Base-by-base conservation (phyloP, 2,888 invertebrate genomes). In the Orthosia gracilis region DNA sequence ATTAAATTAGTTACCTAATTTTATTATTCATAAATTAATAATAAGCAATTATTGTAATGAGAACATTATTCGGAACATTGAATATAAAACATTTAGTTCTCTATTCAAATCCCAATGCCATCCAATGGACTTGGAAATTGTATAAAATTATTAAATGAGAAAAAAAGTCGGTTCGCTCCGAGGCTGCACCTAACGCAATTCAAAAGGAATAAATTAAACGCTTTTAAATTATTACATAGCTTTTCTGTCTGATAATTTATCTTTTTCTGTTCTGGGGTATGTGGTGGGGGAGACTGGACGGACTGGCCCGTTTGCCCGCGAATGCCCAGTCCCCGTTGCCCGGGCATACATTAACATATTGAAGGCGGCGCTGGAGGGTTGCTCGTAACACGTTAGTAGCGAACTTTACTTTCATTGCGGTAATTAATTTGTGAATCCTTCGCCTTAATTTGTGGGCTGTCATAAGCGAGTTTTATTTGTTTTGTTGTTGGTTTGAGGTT, bases 341-440 rank as follows among this genome's bases (percentile, higher is more conserved):
- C 66, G 73, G 75, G 63, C 76, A 68, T 78, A 72, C 77, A 88
- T 90, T 88, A 88, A 80, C 88, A 89, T 86, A 87, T 89, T 87
- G 76, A 82, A 84, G 86, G 73, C 83, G 80, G 84, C 85, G 81
- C 69, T 73, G 72, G 84, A 81, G 89, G 91, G 90, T 90, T 91
- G 89, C 87, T 88, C 83, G 86, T 76, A 83, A 82, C 87, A 84
- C 88, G 87, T 90, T 90, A 91, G 80, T 82, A 88, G 90, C 85
- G 85, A 89, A 90, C 88, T 92, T 91, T 88, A 87, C 88, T 91
- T 89, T 90, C 86, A 88, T 88, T 89, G 89, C 88, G 89, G 91
- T 90, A 91, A 93, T 92, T 91, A 92, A 92, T 91, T 91, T 89
- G 84, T 86, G 87, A 87, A 85, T 88, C 87, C 84, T 81, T 85